Evolutionary conservation across 1,140 invertebrate species (phyloP), one percentile per base, ranked within the genome.

Genomic region (Drosophila yakuba): DNA sequence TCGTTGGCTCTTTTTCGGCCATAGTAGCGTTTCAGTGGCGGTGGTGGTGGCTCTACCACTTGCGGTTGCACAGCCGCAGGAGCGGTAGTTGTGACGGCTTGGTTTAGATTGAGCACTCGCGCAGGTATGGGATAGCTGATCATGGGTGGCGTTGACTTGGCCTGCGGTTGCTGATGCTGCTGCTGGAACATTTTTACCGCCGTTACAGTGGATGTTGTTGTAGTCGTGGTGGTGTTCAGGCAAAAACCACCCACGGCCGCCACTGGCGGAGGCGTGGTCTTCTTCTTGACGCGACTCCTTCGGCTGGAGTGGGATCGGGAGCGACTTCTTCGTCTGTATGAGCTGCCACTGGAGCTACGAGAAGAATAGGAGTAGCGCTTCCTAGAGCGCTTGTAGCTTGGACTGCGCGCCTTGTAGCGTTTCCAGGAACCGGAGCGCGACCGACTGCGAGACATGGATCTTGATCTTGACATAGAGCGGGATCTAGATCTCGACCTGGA

Each of bases 1-100:
- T 93, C 91, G 78, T 94, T 93, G 35, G 94, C 95, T 38, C 94
- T 94, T 74, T 95, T 94, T 36, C 95, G 93, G 36, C 95, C 95
- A 86, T 96, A 96, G 91, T 96, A 96, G 63, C 95, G 94, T 58
- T 83, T 92, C 17, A 93, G 68, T 10, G 93, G 92, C 14, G 92
- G 91, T 23, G 93, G 92, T 6, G 93, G 91, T 7, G 90, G 57
- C 56, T 88, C 88, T 32, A 79, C 69, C 5, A 91, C 88, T 41
- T 85, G 80, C 14, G 71, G 72, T 28, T 74, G 32, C 15, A 51
- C 56, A 4, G 52, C 61, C 25, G 44, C 12, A 11, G 43, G 28
- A 39, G 28, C 39, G 32, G 35, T 7, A 56, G 51, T 54, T 12
- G 66, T 20, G 58, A 45, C 20, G 32, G 67, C n/a, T 41, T 68